Evolutionary conservation across 2,113 vertebrate species (phyloP), one percentile per base, ranked within the genome.

Genomic region (Apaloderma vittatum): DNA sequence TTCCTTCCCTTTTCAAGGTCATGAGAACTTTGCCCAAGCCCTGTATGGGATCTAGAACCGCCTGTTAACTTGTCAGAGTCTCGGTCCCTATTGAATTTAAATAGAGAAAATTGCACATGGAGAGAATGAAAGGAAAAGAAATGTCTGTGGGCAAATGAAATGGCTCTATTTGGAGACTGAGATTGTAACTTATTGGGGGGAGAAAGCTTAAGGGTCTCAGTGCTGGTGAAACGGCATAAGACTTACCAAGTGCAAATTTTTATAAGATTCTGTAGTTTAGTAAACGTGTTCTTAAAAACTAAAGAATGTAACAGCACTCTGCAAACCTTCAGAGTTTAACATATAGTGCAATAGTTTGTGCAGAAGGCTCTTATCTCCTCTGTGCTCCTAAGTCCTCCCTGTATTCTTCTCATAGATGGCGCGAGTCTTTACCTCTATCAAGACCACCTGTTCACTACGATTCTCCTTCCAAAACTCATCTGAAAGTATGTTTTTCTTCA

Each of bases 341-440:
- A 7, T 10, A 2, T 0, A 58, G 22, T 1, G 2, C 34, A 77
- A 13, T 4, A 66, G 8, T 67, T 84, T 90, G 68, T 94, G 75
- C 55, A 88, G 65, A 67, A 76, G 76, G 43, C 27, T 58, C 63
- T 78, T 36, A 4, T 54, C 67, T 86, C 70, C 40, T 32, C 4
- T 36, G 1, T 11, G 7, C 34, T 61, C 73, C 27, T 4, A 43
- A 46, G 20, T 84, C 32, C 49, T 63, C 57, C 34, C 27, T 16
- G 0, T 13, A 15, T 82, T 84, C 68, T 87, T 84, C 72, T 43
- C 7, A 0, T 36, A 45, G 77, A 21, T 24, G 12, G 12, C 76
- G 37, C 0, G 5, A 49, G 24, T 34, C 43, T 62, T 72, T 0
- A 1, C 52, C 5, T 30, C 78, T 46, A 3, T 26, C 17, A 59